These are phyloP conservation scores for Seira ritae DNA, from an alignment of 2,888 invertebrate species.

Conservation along the genomic window DNA sequence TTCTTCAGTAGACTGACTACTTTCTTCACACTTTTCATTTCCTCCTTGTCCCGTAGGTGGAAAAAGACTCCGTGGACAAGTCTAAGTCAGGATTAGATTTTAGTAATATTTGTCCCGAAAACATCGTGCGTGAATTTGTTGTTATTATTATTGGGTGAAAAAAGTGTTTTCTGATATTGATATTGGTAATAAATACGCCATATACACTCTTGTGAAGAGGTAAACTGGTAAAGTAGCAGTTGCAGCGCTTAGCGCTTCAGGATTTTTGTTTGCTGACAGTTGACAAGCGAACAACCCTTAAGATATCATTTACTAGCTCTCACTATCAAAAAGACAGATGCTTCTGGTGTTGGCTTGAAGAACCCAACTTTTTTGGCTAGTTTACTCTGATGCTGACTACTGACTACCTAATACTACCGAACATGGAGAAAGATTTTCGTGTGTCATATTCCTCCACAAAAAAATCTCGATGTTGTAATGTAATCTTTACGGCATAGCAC, in stretches of 20 bases:
- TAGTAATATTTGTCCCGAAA: background rate
- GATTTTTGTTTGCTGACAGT: slow-evolving; percentile 42
- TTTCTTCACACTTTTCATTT: too few species aligned
- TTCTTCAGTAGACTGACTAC: too few species aligned
- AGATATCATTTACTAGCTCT: slow-evolving; percentile 59
- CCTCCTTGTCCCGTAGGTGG: too few species aligned
- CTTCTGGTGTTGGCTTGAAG: slow-evolving; percentile 63
- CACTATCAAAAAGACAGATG: slow-evolving; percentile 60
- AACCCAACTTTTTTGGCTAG: slow-evolving; percentile 54
- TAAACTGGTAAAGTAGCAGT: background rate
- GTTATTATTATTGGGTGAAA: background rate
- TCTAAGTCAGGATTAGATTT: background rate
- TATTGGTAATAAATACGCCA: background rate
- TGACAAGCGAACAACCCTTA: slow-evolving; percentile 65
- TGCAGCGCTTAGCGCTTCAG: background rate
- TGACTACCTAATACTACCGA: background rate
- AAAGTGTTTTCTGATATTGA: background rate
- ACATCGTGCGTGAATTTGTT: background rate
- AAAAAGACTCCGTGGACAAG: background rate
- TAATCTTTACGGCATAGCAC: background rate
- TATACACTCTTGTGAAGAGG: background rate
- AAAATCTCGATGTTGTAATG: background rate
- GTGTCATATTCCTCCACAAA: background rate
- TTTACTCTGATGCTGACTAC: slow-evolving; percentile 40
- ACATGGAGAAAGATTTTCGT: background rate